These are phyloP conservation scores for Lydus trimaculatus DNA, from an alignment of 2,888 invertebrate species.

Conservation along the genomic window DNA sequence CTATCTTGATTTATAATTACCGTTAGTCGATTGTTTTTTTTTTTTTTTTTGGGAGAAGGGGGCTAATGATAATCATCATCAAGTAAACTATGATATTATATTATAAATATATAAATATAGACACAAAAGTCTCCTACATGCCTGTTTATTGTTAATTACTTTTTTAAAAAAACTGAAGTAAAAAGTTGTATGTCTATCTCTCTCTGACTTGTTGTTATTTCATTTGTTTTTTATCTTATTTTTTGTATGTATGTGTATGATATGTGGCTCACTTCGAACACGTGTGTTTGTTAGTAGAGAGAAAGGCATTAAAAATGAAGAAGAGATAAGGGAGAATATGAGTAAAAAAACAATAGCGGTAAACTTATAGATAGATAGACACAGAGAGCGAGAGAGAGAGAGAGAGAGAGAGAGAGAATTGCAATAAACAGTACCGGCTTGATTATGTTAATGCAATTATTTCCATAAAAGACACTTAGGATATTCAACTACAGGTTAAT, in stretches of 20 bases:
- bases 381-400: not conserved
- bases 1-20: not conserved
- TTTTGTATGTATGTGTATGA: not conserved
- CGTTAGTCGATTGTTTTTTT: too few species aligned
- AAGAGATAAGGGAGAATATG: not conserved
- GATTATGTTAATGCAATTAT: too few species aligned
- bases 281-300: conserved; percentile 26
- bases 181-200: not conserved
- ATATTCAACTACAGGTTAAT: too few species aligned
- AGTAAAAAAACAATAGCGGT: not conserved
- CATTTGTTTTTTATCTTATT: conserved; percentile 19
- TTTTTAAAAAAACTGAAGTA: not conserved
- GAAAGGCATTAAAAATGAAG: conserved; percentile 14
- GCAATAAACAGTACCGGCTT: not conserved
- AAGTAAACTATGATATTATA: not conserved
- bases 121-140: conserved; percentile 9
- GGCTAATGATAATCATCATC: too few species aligned
- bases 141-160: conserved; percentile 8
- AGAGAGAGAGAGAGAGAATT: not conserved
- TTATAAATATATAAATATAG: conserved; percentile 1
- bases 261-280: conserved; percentile 31
- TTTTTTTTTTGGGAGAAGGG: too few species aligned
- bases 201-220: conserved; percentile 1
- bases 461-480: too few species aligned
- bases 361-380: not conserved